Conservation (phyloP, 92 coral and sea anemone genomes). For the Meandrina meandrites region DNA sequence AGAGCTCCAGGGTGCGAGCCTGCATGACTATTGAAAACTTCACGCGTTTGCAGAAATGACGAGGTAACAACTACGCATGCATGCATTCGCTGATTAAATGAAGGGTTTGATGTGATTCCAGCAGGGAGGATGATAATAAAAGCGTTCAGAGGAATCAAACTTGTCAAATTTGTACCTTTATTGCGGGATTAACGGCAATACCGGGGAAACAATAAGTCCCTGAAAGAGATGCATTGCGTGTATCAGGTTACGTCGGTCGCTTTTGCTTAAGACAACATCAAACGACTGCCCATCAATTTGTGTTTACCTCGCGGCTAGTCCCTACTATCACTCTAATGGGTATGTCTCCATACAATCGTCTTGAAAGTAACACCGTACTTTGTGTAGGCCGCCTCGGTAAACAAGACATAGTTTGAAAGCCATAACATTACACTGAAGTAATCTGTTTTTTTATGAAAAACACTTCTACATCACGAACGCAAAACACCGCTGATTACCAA, state of each 20-base stretch:
- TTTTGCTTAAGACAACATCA: constrained; percentile 18
- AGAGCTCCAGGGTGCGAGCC: not conserved
- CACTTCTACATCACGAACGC: not conserved
- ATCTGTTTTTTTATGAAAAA: not conserved
- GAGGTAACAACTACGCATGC: not conserved
- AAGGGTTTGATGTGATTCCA: not conserved
- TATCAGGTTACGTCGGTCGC: constrained; percentile 46
- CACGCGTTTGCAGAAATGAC: not conserved
- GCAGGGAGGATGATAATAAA: constrained; percentile 1
- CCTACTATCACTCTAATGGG: constrained; percentile 30
- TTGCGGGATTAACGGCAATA: constrained; percentile 27
- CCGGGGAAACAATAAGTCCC: constrained; percentile 17
- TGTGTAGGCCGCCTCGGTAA: constrained; percentile 42
- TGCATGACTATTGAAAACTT: not conserved
- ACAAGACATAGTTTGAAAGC: constrained; percentile 14
- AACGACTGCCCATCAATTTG: constrained; percentile 25
- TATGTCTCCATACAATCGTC: constrained; percentile 15
- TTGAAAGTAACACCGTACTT: constrained; percentile 31
- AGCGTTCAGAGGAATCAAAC: not conserved
- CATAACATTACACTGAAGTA: constrained; percentile 1
- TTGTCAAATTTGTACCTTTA: constrained; percentile 31
- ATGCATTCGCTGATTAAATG: not conserved
- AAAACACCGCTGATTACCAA: constrained; percentile 14
- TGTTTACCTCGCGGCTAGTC: constrained; percentile 27
- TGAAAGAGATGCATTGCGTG: constrained; percentile 17